Conservation (phyloP, 2,888 invertebrate genomes). For the Amblyjoppa proteus region DNA sequence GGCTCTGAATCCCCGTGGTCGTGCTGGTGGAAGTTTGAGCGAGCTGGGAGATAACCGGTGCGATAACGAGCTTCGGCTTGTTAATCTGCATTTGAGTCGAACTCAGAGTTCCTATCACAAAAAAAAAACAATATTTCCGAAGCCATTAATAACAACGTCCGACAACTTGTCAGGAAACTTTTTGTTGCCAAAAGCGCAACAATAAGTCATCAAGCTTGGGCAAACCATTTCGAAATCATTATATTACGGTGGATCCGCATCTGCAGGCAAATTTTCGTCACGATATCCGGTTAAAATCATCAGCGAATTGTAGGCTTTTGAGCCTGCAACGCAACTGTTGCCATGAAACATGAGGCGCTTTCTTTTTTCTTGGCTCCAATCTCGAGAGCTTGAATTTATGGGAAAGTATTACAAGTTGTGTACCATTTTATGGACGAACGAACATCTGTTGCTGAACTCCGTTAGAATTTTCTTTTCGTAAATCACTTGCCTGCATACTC, state of each 20-base stretch:
- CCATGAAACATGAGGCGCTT: no score
- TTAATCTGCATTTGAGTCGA: conserved; percentile 78
- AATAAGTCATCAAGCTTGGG: not conserved
- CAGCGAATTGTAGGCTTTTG: no score
- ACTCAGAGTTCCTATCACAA: conserved; percentile 74
- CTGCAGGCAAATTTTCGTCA: not conserved
- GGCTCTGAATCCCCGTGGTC: conserved; percentile 76
- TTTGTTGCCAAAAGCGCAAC: not conserved
- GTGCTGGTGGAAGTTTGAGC: conserved; percentile 78
- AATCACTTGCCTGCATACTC: no score
- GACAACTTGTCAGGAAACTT: not conserved
- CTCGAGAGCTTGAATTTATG: no score
- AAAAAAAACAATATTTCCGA: conserved; percentile 4
- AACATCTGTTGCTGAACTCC: no score
- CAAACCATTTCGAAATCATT: not conserved
- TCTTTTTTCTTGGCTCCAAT: no score
- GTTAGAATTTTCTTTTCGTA: no score
- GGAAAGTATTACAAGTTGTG: not conserved
- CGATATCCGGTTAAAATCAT: no score
- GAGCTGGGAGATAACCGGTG: conserved; percentile 81
- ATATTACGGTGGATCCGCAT: not conserved
- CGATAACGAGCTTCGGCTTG: conserved; percentile 81
- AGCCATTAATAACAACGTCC: not conserved
- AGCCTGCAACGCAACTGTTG: no score
- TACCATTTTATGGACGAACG: no score